Conservation (phyloP, 2,113 vertebrate genomes). For the Gambusia holbrooki region DNA sequence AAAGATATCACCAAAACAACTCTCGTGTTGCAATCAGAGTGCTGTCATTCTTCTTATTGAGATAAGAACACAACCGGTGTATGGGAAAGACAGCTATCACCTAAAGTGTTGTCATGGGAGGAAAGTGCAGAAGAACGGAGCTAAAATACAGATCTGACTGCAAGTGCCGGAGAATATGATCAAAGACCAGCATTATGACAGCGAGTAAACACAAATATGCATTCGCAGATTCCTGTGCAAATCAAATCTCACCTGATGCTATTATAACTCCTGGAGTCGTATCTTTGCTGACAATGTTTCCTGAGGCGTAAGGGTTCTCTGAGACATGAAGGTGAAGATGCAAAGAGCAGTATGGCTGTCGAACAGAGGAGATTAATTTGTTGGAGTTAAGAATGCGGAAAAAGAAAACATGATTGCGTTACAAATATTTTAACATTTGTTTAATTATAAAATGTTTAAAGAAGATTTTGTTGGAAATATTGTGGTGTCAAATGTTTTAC, state of each 20-base stretch:
- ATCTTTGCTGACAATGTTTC: slow-evolving; percentile 93
- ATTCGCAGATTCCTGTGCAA: slow-evolving; percentile 23
- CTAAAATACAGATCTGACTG: slow-evolving; percentile 7
- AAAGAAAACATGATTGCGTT: slow-evolving; percentile 1
- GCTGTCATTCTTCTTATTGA: background rate
- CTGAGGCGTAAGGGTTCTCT: slow-evolving; percentile 93
- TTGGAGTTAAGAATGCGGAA: slow-evolving; percentile 7
- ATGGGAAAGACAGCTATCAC: slow-evolving; percentile 5
- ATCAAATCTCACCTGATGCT: slow-evolving; percentile 86
- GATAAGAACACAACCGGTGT: slow-evolving; percentile 22
- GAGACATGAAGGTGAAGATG: slow-evolving; percentile 94
- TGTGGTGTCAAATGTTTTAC: background rate
- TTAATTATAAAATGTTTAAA: background rate
- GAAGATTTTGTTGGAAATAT: background rate
- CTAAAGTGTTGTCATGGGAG: slow-evolving; percentile 22
- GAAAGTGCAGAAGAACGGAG: slow-evolving; percentile 3
- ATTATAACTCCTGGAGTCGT: slow-evolving; percentile 93
- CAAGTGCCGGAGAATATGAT: slow-evolving; percentile 7
- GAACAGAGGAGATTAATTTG: slow-evolving; percentile 46
- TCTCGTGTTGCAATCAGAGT: background rate
- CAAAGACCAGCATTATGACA: slow-evolving; percentile 7
- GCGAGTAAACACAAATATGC: slow-evolving; percentile 33
- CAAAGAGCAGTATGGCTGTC: slow-evolving; percentile 90
- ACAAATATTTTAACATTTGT: background rate
- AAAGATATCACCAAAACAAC: background rate